Evolutionary conservation across 2,113 vertebrate species (phyloP), one percentile per base, ranked within the genome.

Genomic region (Podilymbus podiceps): DNA sequence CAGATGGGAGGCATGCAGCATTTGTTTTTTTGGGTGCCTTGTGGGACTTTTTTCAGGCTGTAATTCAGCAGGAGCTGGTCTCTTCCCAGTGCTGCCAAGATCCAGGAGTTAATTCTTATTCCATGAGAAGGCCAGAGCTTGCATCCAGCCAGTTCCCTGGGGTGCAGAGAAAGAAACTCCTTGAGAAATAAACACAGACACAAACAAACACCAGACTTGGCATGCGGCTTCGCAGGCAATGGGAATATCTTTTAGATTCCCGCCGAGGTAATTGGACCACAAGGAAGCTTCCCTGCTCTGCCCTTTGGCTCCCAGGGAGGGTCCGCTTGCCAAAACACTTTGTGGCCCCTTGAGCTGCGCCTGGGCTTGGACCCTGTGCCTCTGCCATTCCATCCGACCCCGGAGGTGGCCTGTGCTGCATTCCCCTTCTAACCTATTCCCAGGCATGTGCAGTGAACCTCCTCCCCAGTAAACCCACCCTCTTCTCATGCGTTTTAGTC

Each of bases 191-290:
- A 95, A 96, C 93, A 91, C 93, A 96, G 95, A 97, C 94, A 94
- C 95, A 96, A 95, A 95, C 94, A 96, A 95, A 85, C 89, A 89
- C 74, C 87, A 96, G 91, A 96, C 91, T 97, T 96, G 96, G 95
- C 96, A 15, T 0, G 0, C 0, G 0, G 60, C 96, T 96, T 96
- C 13, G 38, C 96, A 97, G 96, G 96, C 95, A 92, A 97, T 97
- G 93, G 93, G 96, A 97, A 95, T 96, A 95, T 95, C 96, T 97
- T 71, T 52, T 50, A 49, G 86, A 86, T 93, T 91, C 89, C 91
- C 28, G 62, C 44, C 15, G 40, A 93, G 93, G 93, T 94, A 91
- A 94, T 89, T 96, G 91, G 89, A 73, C 81, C 69, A 58, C 47
- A 16, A 73, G 74, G 77, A 94, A 95, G 62, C 69, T 94, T 95